Evolutionary conservation across 2,113 vertebrate species (phyloP), one percentile per base, ranked within the genome.

Genomic region (Dasyornis broadbenti): DNA sequence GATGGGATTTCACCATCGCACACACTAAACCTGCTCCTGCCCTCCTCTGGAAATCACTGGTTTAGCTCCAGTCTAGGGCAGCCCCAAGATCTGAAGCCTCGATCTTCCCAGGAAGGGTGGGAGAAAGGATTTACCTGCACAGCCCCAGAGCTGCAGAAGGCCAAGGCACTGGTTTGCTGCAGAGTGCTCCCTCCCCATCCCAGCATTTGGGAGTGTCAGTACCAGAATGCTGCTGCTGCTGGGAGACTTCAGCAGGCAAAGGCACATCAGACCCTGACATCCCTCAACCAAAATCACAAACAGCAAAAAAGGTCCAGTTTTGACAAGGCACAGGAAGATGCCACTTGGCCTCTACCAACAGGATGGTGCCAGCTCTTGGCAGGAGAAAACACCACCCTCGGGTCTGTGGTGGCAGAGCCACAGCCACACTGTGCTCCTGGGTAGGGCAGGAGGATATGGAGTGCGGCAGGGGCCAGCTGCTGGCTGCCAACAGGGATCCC

Each of bases 401-500:
- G 33, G 75, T 57, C 22, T 0, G 0, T 22, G 79, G 54, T 1
- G 7, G 80, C 59, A 60, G 56, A 91, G 70, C 73, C 37, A 31
- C 6, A 80, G 82, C 82, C 61, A 45, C 0, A 0, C 60, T 30
- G 83, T 0, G 7, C 86, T 44, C 31, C 13, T 0, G 1, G 52
- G 64, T 64, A 83, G 64, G 23, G 60, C 76, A 84, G 60, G 30
- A 65, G 60, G 82, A 53, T 33, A 10, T 0, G 24, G 16, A 57
- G 44, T 0, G 0, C 0, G 1, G 53, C 76, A 28, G 63, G 61
- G 72, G 35, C 45, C 1, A 1, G 56, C 64, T 71, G 85, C 61
- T 89, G 59, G 24, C 45, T 63, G 82, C 88, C 72, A n/a, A 1
- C 0, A 1, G 37, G 76, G 39, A 83, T 56, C 35, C 64, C 70